These are phyloP conservation scores for Alaudala cheleensis DNA, from an alignment of 2,113 vertebrate species.

Conservation along the genomic window DNA sequence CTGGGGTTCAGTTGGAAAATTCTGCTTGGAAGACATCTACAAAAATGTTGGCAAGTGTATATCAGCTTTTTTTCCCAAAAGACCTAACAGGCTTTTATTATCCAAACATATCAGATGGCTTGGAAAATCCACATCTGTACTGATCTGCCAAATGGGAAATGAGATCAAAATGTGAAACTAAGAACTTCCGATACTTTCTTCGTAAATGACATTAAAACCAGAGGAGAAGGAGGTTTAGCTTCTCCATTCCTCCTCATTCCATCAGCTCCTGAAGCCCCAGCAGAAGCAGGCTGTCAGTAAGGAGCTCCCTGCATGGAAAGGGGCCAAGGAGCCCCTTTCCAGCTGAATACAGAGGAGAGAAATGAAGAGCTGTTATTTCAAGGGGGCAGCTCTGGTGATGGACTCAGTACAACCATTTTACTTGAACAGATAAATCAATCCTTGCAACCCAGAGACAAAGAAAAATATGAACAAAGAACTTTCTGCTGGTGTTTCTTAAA, in stretches of 20 bases:
- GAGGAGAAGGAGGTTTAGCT: not conserved
- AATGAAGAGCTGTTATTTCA: not conserved
- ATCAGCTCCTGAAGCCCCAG: not conserved
- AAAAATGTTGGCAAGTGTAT: constrained; percentile 49
- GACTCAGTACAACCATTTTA: not conserved
- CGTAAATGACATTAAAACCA: not conserved
- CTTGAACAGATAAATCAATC: not conserved
- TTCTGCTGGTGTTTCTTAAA: not conserved
- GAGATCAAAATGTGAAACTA: constrained; percentile 46
- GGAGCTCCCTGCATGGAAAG: fast-evolving
- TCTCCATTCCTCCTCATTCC: not conserved
- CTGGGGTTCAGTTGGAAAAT: constrained; percentile 29
- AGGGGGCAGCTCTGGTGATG: not conserved
- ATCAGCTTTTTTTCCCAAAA: constrained; percentile 36
- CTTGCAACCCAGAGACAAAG: not conserved
- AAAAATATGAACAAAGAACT: not conserved
- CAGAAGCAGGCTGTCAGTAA: not conserved
- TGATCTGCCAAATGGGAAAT: not conserved
- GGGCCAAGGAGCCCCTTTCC: not conserved
- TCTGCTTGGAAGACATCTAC: constrained; percentile 52
- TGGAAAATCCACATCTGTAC: constrained; percentile 57
- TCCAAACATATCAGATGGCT: constrained; percentile 56
- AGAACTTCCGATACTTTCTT: constrained; percentile 26
- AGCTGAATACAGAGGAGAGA: not conserved
- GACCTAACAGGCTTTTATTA: constrained; percentile 38